Evolutionary conservation across 2,797 vertebrate genomes (phyloP).

Genomic region (Arnoldichthys spilopterus): DNA sequence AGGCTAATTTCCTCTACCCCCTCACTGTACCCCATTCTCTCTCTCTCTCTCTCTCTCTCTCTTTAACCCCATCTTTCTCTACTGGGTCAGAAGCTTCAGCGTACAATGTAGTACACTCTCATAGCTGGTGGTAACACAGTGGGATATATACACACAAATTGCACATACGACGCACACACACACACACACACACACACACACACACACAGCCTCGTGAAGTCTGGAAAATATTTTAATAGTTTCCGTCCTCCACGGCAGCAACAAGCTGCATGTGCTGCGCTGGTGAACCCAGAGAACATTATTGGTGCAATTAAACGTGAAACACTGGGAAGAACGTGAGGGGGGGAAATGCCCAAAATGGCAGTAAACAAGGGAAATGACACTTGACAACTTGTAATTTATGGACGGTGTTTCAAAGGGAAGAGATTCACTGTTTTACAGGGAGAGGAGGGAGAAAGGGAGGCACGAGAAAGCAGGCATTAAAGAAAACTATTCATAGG

Average conservation of each 20-base stretch:
- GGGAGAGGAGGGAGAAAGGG: constrained; percentile 70
- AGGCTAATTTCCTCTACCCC: constrained; percentile 70
- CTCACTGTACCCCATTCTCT: neutral
- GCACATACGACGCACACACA: constrained; percentile 68
- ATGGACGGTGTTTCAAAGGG: constrained; percentile 78
- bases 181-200: constrained; percentile 53
- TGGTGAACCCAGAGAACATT: constrained; percentile 72
- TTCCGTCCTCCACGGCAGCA: constrained; percentile 74
- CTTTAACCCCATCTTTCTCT: constrained; percentile 36
- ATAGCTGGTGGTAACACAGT: constrained; percentile 79
- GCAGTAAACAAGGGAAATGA: constrained; percentile 84
- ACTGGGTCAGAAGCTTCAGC: constrained; percentile 64
- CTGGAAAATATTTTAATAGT: constrained; percentile 84
- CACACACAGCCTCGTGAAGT: constrained; percentile 71
- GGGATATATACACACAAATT: constrained; percentile 80
- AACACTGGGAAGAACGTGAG: constrained; percentile 74
- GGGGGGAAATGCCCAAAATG: constrained; percentile 76
- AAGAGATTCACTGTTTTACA: constrained; percentile 71
- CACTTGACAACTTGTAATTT: constrained; percentile 86
- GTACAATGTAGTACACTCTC: constrained; percentile 73
- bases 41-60: no score
- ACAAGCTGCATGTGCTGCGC: constrained; percentile 72
- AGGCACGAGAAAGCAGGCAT: constrained; percentile 71
- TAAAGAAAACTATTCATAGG: constrained; percentile 80
- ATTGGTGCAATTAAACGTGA: constrained; percentile 83